These are phyloP conservation scores for Pristionchus fissidentatus DNA, from an alignment of 2,888 invertebrate genomes.

Conservation along the genomic window DNA sequence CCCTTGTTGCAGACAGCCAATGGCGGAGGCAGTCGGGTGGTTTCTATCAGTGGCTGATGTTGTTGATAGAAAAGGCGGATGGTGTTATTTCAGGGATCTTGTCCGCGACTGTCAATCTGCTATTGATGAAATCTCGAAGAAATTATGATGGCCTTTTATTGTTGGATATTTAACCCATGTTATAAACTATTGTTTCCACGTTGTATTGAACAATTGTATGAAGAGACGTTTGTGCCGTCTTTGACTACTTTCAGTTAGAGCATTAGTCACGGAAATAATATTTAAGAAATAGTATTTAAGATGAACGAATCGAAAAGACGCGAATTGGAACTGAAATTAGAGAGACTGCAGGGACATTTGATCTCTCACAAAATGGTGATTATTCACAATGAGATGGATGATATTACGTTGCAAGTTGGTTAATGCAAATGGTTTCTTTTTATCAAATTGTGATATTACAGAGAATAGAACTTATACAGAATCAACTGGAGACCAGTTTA, in stretches of 20 bases:
- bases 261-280: too few species aligned
- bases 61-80: too few species aligned
- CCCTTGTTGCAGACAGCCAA: too few species aligned
- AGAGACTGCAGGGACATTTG: background rate
- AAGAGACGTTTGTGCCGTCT: too few species aligned
- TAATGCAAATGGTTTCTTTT: too few species aligned
- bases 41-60: too few species aligned
- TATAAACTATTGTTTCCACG: background rate
- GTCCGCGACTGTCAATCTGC: background rate
- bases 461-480: background rate
- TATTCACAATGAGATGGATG: background rate
- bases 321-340: background rate
- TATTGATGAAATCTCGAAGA: background rate
- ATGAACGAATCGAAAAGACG: background rate
- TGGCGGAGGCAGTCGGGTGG: too few species aligned
- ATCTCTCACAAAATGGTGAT: background rate
- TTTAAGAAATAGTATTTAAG: background rate
- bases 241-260: background rate
- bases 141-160: background rate
- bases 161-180: conserved; percentile 27
- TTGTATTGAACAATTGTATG: background rate
- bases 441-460: too few species aligned
- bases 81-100: background rate
- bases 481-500: background rate
- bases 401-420: too few species aligned